Evolutionary conservation across 1,140 invertebrate genomes (phyloP).

Genomic region (Drosophila simulans): DNA sequence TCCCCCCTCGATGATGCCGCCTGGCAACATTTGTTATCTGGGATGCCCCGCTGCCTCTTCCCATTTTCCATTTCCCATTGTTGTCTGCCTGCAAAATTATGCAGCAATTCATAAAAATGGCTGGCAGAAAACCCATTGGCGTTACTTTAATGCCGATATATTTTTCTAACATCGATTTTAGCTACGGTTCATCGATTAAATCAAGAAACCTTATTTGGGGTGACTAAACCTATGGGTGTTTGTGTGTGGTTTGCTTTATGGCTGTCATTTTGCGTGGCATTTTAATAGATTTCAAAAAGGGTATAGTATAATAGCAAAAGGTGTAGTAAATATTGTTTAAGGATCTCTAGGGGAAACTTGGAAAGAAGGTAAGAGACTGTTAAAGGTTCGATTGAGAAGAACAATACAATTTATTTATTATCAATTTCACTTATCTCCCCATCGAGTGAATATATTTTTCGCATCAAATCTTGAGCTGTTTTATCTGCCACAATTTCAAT

Average conservation of each 20-base stretch:
- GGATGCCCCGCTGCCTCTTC: constrained; percentile 11
- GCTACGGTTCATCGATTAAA: constrained; percentile 60
- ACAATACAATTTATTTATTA: constrained; percentile 4
- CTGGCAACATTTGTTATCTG: constrained; percentile 69
- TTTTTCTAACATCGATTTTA: constrained; percentile 65
- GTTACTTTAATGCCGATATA: constrained; percentile 52
- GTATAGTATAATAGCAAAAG: background rate
- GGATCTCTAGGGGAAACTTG: background rate
- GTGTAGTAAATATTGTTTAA: constrained; percentile 6
- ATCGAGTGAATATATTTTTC: constrained; percentile 5
- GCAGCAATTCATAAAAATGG: constrained; percentile 78
- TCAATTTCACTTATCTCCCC: constrained; percentile 28
- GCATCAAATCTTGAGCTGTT: constrained; percentile 38
- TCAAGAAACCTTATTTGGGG: constrained; percentile 4
- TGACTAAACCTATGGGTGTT: constrained; percentile 11
- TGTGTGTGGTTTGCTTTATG: constrained; percentile 48
- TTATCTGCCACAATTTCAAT: constrained; percentile 58
- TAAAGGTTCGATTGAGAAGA: background rate
- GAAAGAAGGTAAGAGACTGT: constrained; percentile 14
- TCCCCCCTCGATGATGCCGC: constrained; percentile 2
- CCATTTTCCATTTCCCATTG: constrained; percentile 35
- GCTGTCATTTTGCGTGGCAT: constrained; percentile 24
- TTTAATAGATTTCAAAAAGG: constrained; percentile 34
- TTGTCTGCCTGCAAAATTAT: constrained; percentile 67
- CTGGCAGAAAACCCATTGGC: constrained; percentile 21